Conservation (phyloP, 2,888 invertebrate genomes). For the Dyspetes luteomarginatus region DNA sequence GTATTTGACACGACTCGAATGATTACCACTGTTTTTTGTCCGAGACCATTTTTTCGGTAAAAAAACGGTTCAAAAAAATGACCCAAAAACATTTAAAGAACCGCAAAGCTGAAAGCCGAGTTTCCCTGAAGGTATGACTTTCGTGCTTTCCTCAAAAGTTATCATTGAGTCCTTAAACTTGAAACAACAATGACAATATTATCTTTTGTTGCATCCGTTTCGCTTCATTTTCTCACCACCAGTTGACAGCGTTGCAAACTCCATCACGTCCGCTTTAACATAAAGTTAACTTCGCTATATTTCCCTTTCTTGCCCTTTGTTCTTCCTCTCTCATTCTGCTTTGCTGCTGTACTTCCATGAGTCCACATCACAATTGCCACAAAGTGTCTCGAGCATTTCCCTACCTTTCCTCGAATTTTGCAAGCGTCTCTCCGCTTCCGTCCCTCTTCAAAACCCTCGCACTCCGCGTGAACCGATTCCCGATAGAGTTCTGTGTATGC, state of each 20-base stretch:
- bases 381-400: neutral
- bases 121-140: too few species aligned
- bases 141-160: too few species aligned
- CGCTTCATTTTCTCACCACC: neutral
- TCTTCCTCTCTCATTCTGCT: neutral
- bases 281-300: neutral
- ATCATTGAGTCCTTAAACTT: neutral
- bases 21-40: neutral
- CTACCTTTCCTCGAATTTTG: neutral
- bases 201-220: neutral
- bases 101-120: too few species aligned
- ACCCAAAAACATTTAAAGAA: too few species aligned
- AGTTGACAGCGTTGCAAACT: neutral
- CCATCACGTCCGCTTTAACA: neutral
- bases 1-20: neutral
- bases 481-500: conserved; percentile 37
- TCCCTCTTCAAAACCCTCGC: neutral
- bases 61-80: neutral
- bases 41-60: neutral
- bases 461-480: conserved; percentile 3
- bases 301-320: neutral
- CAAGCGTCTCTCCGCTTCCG: neutral
- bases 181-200: neutral
- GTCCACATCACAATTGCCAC: conserved; percentile 13
- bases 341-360: neutral